Evolutionary conservation across 2,113 vertebrate genomes (phyloP), one percentile per base, ranked within the genome.

Genomic region (Lutjanus erythropterus): DNA sequence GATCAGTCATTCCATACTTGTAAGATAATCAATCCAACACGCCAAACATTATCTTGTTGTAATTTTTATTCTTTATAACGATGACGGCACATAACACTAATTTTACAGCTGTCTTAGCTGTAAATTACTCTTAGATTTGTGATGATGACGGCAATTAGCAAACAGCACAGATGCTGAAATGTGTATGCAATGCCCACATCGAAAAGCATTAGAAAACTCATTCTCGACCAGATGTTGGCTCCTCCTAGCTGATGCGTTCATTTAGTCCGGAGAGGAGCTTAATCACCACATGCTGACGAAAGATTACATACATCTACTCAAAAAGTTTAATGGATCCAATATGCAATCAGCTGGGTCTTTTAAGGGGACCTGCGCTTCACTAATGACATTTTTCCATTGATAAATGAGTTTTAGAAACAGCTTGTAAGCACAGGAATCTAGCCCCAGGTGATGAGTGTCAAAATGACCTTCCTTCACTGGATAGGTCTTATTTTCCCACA

Each of bases 141-240:
- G 71, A 75, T 87, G 76, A 87, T 86, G 75, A 64, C 56, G 11
- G 73, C 64, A 88, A 86, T 90, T 86, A 85, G 81, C 76, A 60
- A 79, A 61, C 35, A 9, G 83, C 78, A 65, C 80, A 91, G 85
- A 87, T 92, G 88, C 60, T 80, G 41, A 80, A 85, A 84, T 78
- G 49, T 78, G 77, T 33, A 61, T 29, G 66, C 49, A 50, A 61
- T 61, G 39, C 37, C 74, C 62, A 75, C 21, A 77, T 84, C 61
- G 50, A 50, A 74, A 75, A 70, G 39, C 73, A 66, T 87, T 76
- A 81, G 77, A 66, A 59, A 62, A 79, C 55, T 74, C 61, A 37
- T 86, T 69, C 50, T 19, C 35, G 0, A 69, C 75, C 91, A 92
- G 86, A 88, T 91, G 87, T 78, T 83, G 21, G 71, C 62, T 61